These are phyloP conservation scores for Mesitornis unicolor DNA, from an alignment of 2,113 vertebrate species.

Conservation along the genomic window DNA sequence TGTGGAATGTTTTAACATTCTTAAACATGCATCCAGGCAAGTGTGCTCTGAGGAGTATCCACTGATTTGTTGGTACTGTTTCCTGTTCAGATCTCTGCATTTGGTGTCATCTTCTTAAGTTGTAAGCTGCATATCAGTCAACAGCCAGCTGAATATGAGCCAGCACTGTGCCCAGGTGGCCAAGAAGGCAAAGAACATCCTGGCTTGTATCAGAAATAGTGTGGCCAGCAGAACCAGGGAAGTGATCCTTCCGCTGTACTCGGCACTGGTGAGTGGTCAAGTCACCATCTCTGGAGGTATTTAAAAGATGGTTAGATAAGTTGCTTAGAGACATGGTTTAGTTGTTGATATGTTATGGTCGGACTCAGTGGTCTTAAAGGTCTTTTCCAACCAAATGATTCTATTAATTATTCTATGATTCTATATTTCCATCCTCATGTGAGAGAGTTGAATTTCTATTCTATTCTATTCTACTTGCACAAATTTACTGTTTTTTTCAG, in stretches of 20 bases:
- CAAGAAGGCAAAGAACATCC: no score
- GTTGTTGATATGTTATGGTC: no score
- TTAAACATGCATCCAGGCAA: not conserved
- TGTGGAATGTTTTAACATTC: not conserved
- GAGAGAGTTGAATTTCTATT: not conserved
- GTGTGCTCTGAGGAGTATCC: not conserved
- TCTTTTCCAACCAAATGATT: no score
- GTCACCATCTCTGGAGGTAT: no score
- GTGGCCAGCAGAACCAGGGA: not conserved
- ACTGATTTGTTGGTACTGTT: not conserved
- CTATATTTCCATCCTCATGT: not conserved
- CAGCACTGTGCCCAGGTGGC: no score
- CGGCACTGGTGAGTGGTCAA: not conserved
- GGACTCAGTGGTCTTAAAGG: no score
- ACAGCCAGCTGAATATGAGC: no score
- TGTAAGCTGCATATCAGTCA: not conserved
- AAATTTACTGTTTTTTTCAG: not conserved
- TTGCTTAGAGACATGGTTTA: no score
- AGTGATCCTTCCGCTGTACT: no score
- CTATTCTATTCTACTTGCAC: not conserved
- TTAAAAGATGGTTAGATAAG: no score
- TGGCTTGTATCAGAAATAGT: no score
- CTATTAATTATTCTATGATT: no score
- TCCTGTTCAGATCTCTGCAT: not conserved
- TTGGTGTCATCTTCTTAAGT: not conserved